phyloP scores from a whole-genome alignment of 2,888 invertebrate genomes.

The Drosophila tanythrix region DNA sequence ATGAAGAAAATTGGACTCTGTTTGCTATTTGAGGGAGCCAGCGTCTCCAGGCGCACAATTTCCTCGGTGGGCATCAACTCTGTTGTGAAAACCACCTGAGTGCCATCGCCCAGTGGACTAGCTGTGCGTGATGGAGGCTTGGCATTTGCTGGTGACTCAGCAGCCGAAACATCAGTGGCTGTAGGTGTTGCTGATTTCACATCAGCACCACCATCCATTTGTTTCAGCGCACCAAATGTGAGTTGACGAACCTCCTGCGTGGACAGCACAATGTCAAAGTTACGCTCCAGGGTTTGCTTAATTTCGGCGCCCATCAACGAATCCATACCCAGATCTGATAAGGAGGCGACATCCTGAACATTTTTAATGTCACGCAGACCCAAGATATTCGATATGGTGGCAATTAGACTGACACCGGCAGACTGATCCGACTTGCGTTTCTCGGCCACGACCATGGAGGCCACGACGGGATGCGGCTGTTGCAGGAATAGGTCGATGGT shows the following conservation, averaged over 20 bases:
- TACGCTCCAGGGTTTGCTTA: conserved; percentile 96
- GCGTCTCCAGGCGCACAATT: conserved; percentile 88
- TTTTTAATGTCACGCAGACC: conserved; percentile 94
- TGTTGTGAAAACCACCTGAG: conserved; percentile 86
- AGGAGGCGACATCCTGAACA: conserved; percentile 90
- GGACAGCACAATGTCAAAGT: conserved; percentile 95
- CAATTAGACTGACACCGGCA: conserved; percentile 88
- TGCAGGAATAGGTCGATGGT: conserved; percentile 96
- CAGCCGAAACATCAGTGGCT: conserved; percentile 1
- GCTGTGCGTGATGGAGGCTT: conserved; percentile 64
- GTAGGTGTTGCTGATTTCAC: conserved; percentile 44
- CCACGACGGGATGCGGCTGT: conserved; percentile 92
- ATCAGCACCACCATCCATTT: conserved; percentile 84
- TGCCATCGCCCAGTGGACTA: conserved; percentile 85
- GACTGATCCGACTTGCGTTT: conserved; percentile 88
- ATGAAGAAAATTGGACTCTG: conserved; percentile 88
- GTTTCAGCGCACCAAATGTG: conserved; percentile 91
- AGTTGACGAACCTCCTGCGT: conserved; percentile 95
- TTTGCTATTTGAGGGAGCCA: conserved; percentile 80
- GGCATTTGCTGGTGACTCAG: conserved; percentile 39
- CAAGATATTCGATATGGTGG: conserved; percentile 94
- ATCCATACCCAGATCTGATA: conserved; percentile 98
- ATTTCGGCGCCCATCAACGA: conserved; percentile 99
- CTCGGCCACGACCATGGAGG: conserved; percentile 95
- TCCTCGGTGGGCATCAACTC: conserved; percentile 92